Evolutionary conservation across 2,888 invertebrate genomes (phyloP), one percentile per base, ranked within the genome.

Genomic region (Mythimna lalbum): DNA sequence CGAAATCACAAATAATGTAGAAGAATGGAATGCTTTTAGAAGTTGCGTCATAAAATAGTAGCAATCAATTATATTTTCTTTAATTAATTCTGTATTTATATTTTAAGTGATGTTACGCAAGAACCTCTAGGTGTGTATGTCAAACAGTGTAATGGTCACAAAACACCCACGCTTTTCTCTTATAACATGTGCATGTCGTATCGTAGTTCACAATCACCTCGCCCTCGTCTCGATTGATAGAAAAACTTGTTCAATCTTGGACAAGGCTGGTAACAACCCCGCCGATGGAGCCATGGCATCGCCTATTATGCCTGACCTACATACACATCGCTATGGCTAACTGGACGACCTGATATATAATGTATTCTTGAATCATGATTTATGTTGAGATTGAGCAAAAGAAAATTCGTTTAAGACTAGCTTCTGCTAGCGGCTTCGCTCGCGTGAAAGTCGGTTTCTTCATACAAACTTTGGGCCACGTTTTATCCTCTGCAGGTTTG

Each of bases 171-270:
- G 83, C 84, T 83, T 27, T 62, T 73, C 73, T 76, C 82, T 80
- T 64, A 33, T 69, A 75, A 81, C 84, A 84, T 84, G 85, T 78
- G 73, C 74, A 63, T 64, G 65, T 67, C 70, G 64, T 83, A 85
- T 81, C 81, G 62, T 81, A 87, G 88, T 88, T 89, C 86, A 89
- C 87, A 89, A 90, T 92, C 90, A 91, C 93, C 92, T 93, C 90
- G 93, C 88, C 91, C 91, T 92, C 90, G 88, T 89, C 89, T 90
- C 86, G 88, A 83, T 86, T 86, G 87, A 90, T 88, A 92, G 88
- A 94, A 94, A 94, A 95, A 95, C 94, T 93, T 89, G 94, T 93
- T 89, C 92, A 91, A 91, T 93, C 91, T 92, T 92, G 92, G 90
- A 92, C 93, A 91, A 91, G 93, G 89, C 90, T 89, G 86, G 91